These are phyloP conservation scores for Rhodeus uyekii DNA, from an alignment of 2,797 vertebrate species.

Conservation along the genomic window DNA sequence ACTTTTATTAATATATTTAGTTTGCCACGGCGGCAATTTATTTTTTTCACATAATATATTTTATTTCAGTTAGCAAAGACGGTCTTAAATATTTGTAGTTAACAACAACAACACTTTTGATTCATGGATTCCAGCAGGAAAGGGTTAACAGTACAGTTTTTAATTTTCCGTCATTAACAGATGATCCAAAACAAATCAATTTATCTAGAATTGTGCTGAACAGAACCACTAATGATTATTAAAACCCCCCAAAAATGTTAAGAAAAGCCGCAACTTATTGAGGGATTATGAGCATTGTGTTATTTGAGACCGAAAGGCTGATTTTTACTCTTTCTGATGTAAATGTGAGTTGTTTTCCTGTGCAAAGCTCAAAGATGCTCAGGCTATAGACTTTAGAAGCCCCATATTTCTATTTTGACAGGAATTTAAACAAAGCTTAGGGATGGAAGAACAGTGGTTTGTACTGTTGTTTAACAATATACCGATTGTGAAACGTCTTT, in stretches of 20 bases:
- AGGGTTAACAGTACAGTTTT: background rate
- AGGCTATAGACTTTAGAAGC: too few species aligned
- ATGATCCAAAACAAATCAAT: background rate
- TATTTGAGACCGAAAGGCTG: background rate
- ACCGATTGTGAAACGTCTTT: too few species aligned
- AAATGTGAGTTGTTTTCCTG: background rate
- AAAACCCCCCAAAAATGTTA: background rate
- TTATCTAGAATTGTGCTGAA: background rate
- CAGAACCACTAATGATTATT: background rate
- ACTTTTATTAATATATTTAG: too few species aligned
- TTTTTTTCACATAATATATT: too few species aligned
- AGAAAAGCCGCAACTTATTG: background rate
- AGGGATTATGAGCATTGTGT: slow-evolving; percentile 1
- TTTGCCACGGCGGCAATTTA: too few species aligned
- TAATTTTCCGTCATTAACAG: background rate
- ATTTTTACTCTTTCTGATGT: background rate
- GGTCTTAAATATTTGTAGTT: background rate
- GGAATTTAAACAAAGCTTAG: background rate
- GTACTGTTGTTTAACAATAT: too few species aligned
- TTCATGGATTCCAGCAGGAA: background rate
- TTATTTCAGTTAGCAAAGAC: too few species aligned
- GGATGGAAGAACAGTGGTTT: too few species aligned
- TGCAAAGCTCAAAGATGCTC: background rate
- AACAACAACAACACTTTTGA: background rate
- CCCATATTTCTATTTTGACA: background rate